These are phyloP conservation scores for Lacerta agilis DNA, from an alignment of 2,797 vertebrate species.

Conservation along the genomic window DNA sequence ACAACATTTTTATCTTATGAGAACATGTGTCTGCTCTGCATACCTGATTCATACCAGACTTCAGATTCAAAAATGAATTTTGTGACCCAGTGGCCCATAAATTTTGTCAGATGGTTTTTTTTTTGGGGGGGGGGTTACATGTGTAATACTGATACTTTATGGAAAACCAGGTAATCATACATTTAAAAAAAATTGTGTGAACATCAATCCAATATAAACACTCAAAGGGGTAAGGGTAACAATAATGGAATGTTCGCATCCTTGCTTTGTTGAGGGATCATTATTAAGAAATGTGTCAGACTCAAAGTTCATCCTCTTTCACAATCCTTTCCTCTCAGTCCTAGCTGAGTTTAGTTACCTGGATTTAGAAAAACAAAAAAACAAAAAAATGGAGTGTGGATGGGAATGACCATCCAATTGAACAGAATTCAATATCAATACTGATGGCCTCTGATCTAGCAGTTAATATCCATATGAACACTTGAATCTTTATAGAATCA, in stretches of 20 bases:
- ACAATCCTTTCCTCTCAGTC: neutral
- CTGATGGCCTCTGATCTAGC: neutral
- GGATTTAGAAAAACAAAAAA: neutral
- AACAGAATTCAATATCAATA: neutral
- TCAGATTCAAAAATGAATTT: neutral
- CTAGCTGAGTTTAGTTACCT: neutral
- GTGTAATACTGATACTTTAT: neutral
- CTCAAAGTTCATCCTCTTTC: neutral
- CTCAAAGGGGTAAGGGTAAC: constrained; percentile 11
- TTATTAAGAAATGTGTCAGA: constrained; percentile 17
- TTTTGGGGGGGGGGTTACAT: rapidly evolving
- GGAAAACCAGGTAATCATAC: rapidly evolving
- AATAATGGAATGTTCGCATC: constrained; percentile 11
- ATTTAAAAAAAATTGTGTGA: neutral
- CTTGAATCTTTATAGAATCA: neutral
- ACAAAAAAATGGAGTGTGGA: neutral
- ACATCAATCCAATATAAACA: constrained; percentile 34
- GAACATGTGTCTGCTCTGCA: constrained; percentile 17
- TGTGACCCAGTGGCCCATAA: neutral
- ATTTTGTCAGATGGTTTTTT: constrained; percentile 11
- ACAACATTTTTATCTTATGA: constrained; percentile 5
- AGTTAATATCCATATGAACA: too few species aligned
- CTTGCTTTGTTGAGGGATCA: neutral
- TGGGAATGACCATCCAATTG: neutral
- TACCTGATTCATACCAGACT: constrained; percentile 7